These are phyloP conservation scores for Acanthis flammea DNA, from an alignment of 2,797 vertebrate genomes.

Conservation along the genomic window DNA sequence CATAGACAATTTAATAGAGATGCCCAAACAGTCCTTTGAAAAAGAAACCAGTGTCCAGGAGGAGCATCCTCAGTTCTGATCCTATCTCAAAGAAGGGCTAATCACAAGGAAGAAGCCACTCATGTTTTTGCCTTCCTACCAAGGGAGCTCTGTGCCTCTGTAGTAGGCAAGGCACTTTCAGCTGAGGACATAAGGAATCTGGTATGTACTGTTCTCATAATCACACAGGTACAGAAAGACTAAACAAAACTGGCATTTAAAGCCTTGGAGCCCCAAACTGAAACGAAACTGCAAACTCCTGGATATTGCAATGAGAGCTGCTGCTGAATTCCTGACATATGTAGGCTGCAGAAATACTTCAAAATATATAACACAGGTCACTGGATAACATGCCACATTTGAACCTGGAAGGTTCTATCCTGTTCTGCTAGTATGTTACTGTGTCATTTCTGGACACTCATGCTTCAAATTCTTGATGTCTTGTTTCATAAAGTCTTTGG, in stretches of 20 bases:
- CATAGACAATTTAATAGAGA: neutral
- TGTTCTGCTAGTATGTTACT: neutral
- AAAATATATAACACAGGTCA: neutral
- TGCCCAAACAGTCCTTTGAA: neutral
- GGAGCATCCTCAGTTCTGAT: neutral
- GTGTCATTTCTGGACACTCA: neutral
- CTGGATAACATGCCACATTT: neutral
- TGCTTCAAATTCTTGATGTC: neutral
- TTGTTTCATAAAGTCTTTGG: neutral
- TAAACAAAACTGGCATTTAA: neutral
- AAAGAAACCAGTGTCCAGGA: neutral
- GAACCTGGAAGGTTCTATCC: neutral
- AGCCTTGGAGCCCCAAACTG: neutral
- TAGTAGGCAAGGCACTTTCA: neutral
- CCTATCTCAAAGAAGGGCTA: neutral
- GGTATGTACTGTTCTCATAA: neutral
- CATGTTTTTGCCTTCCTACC: neutral
- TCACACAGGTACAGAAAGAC: neutral
- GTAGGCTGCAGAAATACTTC: neutral
- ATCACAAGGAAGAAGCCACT: neutral
- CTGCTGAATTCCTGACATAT: neutral
- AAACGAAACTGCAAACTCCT: neutral
- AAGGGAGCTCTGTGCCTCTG: neutral
- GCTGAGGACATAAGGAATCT: neutral
- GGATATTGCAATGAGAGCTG: neutral